phyloP scores from a whole-genome alignment of 64 coral and sea anemone species.

The Actinia tenebrosa region DNA sequence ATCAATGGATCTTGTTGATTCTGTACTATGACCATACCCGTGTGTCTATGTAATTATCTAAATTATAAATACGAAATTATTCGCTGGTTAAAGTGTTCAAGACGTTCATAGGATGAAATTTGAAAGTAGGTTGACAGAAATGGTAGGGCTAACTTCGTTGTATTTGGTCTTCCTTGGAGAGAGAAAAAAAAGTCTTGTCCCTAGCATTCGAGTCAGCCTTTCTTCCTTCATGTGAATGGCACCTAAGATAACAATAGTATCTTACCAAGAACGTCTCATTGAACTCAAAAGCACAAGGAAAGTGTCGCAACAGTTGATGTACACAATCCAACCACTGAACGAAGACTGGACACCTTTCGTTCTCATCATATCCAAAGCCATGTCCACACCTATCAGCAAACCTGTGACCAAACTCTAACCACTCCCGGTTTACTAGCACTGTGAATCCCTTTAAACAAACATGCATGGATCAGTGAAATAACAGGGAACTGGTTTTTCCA shows the following conservation, averaged over 20 bases:
- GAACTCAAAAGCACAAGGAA: constrained; percentile 98
- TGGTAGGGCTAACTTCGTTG: no score
- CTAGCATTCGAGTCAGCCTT: neutral
- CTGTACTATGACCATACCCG: no score
- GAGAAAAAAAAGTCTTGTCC: no score
- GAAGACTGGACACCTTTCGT: constrained; percentile 91
- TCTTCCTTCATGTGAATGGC: neutral
- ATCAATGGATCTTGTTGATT: no score
- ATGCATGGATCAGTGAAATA: neutral
- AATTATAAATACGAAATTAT: no score
- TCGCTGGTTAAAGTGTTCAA: no score
- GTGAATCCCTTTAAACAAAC: constrained; percentile 65
- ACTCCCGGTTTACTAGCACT: constrained; percentile 87
- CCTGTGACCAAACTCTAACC: constrained; percentile 94
- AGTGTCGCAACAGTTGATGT: constrained; percentile 86
- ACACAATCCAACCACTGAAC: constrained; percentile 96
- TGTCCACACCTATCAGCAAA: constrained; percentile 99
- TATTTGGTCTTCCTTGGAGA: no score
- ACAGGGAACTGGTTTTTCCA: no score
- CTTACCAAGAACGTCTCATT: constrained; percentile 91
- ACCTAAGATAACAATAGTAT: neutral
- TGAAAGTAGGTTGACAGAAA: no score
- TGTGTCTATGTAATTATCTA: no score
- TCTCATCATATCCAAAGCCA: constrained; percentile 71
- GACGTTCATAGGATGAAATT: no score